Evolutionary conservation across 2,113 vertebrate genomes (phyloP).

Genomic region (Thalassoma bifasciatum): DNA sequence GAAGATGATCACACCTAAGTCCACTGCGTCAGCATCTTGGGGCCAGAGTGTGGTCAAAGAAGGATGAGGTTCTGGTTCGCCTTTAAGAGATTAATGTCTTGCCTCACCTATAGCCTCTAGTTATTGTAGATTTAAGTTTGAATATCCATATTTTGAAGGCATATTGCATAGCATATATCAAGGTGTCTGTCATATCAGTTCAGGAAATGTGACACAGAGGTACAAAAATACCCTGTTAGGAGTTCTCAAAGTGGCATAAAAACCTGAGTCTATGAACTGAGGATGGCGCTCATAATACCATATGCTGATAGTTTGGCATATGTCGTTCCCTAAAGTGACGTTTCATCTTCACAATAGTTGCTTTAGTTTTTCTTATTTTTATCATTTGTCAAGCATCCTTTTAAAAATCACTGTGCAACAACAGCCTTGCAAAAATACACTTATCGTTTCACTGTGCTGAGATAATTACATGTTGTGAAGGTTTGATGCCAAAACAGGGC

Average conservation of each 20-base stretch:
- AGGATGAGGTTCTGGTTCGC: not conserved
- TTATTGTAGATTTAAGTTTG: slow-evolving; percentile 25
- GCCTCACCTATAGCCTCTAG: slow-evolving; percentile 25
- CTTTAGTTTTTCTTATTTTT: slow-evolving; percentile 23
- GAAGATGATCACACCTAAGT: slow-evolving; percentile 87
- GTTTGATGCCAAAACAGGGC: slow-evolving; percentile 32
- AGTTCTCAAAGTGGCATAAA: slow-evolving; percentile 6
- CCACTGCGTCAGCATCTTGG: slow-evolving; percentile 37
- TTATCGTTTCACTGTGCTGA: slow-evolving; percentile 21
- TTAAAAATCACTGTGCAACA: slow-evolving; percentile 43
- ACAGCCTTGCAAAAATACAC: slow-evolving; percentile 13
- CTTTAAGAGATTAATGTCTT: not conserved
- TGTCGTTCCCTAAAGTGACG: not conserved
- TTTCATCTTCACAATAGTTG: slow-evolving; percentile 21
- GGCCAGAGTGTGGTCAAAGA: slow-evolving; percentile 63
- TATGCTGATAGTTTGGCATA: slow-evolving; percentile 5
- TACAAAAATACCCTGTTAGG: not conserved
- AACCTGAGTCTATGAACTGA: slow-evolving; percentile 16
- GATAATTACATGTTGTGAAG: slow-evolving; percentile 36
- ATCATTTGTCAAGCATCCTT: slow-evolving; percentile 28
- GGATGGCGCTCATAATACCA: not conserved
- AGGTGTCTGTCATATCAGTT: slow-evolving; percentile 3
- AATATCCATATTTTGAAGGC: not conserved
- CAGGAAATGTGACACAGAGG: not conserved
- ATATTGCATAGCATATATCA: slow-evolving; percentile 7